Percentiles rank a stretch among this genome's conserved stretches.
These are phyloP conservation scores for Callaeas wilsoni DNA, from an alignment of 2,113 vertebrate genomes.

Conservation along the genomic window DNA sequence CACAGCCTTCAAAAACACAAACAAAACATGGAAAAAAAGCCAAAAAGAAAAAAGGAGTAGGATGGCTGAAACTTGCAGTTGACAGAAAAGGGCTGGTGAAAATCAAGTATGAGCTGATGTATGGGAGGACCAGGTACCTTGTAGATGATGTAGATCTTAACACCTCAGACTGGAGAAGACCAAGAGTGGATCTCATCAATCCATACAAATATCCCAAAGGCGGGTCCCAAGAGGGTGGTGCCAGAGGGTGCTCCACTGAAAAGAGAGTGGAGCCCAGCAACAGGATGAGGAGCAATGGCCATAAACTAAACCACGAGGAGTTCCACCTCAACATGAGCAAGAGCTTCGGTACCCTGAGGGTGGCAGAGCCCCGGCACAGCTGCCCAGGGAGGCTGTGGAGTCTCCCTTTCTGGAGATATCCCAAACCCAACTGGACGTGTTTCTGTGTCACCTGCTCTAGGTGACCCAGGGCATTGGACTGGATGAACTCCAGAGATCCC, in stretches of 20 bases:
- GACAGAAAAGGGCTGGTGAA: neutral
- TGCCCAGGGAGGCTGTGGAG: neutral
- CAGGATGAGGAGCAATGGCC: neutral
- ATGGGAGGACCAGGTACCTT: neutral
- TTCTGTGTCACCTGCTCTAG: neutral
- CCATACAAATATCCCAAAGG: neutral
- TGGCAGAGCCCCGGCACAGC: neutral
- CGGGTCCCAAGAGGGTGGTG: neutral
- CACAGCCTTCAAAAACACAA: neutral
- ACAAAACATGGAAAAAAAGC: neutral
- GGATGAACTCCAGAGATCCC: neutral
- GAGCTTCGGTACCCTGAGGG: neutral
- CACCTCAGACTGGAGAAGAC: neutral
- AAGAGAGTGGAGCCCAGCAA: neutral
- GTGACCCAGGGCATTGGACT: neutral
- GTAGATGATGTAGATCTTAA: neutral
- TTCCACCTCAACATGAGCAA: neutral
- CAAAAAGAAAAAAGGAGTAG: neutral
- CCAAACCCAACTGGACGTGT: neutral
- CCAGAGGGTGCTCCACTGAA: too few species aligned
- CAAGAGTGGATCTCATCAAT: neutral
- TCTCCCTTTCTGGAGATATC: neutral
- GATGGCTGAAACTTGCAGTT: neutral
- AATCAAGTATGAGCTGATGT: neutral
- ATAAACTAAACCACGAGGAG: neutral